These are phyloP conservation scores for Thymelicus acteon DNA, from an alignment of 2,888 invertebrate species.

Conservation along the genomic window DNA sequence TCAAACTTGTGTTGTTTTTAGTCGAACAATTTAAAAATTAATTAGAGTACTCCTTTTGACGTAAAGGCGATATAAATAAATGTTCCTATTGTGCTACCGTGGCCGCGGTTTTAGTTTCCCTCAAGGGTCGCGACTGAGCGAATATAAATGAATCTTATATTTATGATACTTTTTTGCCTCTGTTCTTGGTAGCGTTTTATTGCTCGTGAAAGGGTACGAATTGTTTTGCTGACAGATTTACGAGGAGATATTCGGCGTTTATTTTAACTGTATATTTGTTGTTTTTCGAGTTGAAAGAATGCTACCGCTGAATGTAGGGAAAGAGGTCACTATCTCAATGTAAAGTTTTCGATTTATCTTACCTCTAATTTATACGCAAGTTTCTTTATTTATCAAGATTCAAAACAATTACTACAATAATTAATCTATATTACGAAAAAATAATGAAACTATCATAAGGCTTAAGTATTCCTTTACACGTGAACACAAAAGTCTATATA, in stretches of 20 bases:
- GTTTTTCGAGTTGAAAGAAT: conserved; percentile 49
- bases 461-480: neutral
- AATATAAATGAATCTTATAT: conserved; percentile 85
- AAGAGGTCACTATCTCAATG: neutral
- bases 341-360: neutral
- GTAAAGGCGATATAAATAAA: conserved; percentile 30
- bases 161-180: conserved; percentile 81
- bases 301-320: conserved; percentile 14
- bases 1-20: conserved; percentile 64
- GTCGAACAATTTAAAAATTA: conserved; percentile 47
- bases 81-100: conserved; percentile 52
- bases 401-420: too few relatives aligned
- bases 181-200: conserved; percentile 81
- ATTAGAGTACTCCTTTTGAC: conserved; percentile 33
- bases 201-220: conserved; percentile 84
- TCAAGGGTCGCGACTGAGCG: conserved; percentile 74
- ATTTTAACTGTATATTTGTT: conserved; percentile 76
- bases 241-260: conserved; percentile 81
- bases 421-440: too few relatives aligned
- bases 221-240: conserved; percentile 84
- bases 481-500: neutral
- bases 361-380: too few relatives aligned
- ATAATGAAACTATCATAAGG: too few relatives aligned
- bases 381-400: too few relatives aligned
- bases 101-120: conserved; percentile 63